These are phyloP conservation scores for Parapristionchus giblindavisi DNA, from an alignment of 2,888 invertebrate species.

Conservation along the genomic window DNA sequence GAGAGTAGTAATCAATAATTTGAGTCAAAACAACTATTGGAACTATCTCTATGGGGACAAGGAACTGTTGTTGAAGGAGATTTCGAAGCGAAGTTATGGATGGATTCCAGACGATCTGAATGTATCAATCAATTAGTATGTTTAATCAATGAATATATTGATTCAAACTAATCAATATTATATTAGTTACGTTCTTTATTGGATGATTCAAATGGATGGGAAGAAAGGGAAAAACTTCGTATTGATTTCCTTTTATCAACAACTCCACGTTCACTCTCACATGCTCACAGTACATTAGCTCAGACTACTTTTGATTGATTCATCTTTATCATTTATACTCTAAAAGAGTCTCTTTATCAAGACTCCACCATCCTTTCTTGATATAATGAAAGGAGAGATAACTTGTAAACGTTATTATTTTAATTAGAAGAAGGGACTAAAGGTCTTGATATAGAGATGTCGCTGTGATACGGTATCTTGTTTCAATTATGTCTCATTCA, in stretches of 20 bases:
- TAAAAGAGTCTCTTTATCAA: no score
- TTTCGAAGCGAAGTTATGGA: constrained; percentile 36
- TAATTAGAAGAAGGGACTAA: no score
- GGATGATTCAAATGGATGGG: constrained; percentile 9
- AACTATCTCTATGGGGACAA: constrained; percentile 17
- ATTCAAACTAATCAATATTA: not conserved
- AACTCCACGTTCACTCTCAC: constrained; percentile 26
- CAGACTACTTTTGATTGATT: constrained; percentile 22
- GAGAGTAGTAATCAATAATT: not conserved
- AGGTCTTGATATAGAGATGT: no score
- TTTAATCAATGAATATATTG: not conserved
- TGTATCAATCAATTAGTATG: constrained; percentile 33
- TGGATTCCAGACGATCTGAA: constrained; percentile 26
- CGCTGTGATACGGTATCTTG: no score
- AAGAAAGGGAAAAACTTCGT: constrained; percentile 13
- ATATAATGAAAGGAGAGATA: not conserved
- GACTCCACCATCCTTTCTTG: not conserved
- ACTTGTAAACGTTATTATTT: not conserved
- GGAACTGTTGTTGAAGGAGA: constrained; percentile 27
- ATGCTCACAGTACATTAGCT: constrained; percentile 12
- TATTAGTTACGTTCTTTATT: constrained; percentile 12
- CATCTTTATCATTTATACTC: not conserved
- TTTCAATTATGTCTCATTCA: no score
- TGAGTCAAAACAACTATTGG: constrained; percentile 27
- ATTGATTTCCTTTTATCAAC: constrained; percentile 31